Conservation (phyloP, 2,113 vertebrate genomes). For the Mystacornis crossleyi region DNA sequence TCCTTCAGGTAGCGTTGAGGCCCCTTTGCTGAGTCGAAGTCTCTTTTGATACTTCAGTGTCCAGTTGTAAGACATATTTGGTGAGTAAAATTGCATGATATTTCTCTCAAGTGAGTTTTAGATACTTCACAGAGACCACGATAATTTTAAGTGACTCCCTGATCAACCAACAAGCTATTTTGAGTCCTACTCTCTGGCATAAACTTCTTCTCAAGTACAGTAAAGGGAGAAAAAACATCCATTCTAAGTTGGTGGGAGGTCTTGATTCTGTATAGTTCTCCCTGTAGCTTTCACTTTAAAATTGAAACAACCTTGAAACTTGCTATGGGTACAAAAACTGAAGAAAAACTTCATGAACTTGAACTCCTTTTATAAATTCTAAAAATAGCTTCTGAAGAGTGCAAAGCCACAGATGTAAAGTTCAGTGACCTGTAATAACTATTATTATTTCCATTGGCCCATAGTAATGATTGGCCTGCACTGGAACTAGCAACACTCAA, state of each 20-base stretch:
- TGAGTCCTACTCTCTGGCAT: background rate
- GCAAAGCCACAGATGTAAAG: background rate
- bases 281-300: background rate
- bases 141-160: background rate
- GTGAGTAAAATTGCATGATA: background rate
- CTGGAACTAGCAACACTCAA: background rate
- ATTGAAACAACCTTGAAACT: background rate
- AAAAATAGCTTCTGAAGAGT: background rate
- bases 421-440: conserved; percentile 9
- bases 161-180: background rate
- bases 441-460: conserved; percentile 20
- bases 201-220: background rate
- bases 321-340: background rate
- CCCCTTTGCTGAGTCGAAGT: background rate
- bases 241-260: background rate
- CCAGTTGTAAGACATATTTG: background rate
- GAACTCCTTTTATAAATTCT: background rate
- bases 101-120: background rate
- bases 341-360: background rate
- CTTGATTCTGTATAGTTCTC: background rate
- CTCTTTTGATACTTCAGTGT: background rate
- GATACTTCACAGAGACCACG: background rate
- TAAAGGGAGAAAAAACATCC: background rate
- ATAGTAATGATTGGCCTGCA: background rate
- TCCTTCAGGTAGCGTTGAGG: background rate